Percentiles rank a stretch among this genome's conserved stretches.
Conservation (phyloP, 2,113 vertebrate species). For the Xerus inauris region DNA sequence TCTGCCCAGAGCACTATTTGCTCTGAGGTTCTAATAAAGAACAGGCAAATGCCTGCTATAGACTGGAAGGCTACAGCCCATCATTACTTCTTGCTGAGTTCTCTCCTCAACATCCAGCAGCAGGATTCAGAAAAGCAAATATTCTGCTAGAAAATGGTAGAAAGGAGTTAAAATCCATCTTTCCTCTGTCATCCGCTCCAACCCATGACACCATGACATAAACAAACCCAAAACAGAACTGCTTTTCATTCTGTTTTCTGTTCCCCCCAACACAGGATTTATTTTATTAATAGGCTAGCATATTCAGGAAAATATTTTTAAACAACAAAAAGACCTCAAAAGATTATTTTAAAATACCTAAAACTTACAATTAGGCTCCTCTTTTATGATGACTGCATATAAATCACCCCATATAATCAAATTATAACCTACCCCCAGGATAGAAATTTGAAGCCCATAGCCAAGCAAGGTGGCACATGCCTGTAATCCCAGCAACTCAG, state of each 20-base stretch:
- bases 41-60: not conserved
- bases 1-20: not conserved
- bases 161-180: not conserved
- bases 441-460: not conserved
- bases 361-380: not conserved
- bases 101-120: not conserved
- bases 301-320: not conserved
- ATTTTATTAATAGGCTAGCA: no score
- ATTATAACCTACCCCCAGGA: not conserved
- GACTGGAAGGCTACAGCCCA: not conserved
- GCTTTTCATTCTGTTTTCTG: not conserved
- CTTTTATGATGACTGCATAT: not conserved
- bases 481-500: no score
- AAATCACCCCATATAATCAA: not conserved
- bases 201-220: not conserved
- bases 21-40: not conserved
- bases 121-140: slow-evolving; percentile 3
- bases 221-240: not conserved
- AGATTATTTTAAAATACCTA: not conserved
- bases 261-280: no score
- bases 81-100: not conserved
- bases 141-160: not conserved
- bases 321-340: not conserved
- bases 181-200: not conserved
- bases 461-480: no score